phyloP scores from a whole-genome alignment of 2,888 invertebrate genomes.

The Pachliopta kotzebuea region DNA sequence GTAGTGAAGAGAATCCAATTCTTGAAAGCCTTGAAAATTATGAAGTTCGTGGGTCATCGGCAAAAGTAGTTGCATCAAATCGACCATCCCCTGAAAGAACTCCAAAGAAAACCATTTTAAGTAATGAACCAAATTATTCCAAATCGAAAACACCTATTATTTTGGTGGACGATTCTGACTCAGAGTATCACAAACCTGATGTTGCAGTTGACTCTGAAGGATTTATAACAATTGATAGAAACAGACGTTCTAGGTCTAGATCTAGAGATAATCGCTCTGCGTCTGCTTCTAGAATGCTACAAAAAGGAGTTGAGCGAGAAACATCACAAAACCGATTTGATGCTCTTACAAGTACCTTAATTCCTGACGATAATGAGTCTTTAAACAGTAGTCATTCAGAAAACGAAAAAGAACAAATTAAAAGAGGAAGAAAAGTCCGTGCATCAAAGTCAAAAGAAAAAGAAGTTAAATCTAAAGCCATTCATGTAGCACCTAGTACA shows the following conservation, averaged over 20 bases:
- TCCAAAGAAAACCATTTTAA: slow-evolving; percentile 40
- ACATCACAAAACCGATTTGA: slow-evolving; percentile 63
- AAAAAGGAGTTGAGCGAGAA: slow-evolving; percentile 47
- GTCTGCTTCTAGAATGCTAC: slow-evolving; percentile 45
- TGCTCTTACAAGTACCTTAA: slow-evolving; percentile 51
- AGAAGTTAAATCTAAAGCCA: slow-evolving; percentile 48
- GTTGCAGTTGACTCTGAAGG: slow-evolving; percentile 64
- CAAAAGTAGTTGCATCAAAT: slow-evolving; percentile 64
- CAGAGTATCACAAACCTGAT: slow-evolving; percentile 47
- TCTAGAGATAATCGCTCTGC: slow-evolving; percentile 68
- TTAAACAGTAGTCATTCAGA: slow-evolving; percentile 39
- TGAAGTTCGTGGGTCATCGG: slow-evolving; percentile 57
- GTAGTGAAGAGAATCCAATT: slow-evolving; percentile 33
- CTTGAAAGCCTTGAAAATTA: slow-evolving; percentile 23
- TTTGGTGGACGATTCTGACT: slow-evolving; percentile 59
- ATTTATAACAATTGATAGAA: slow-evolving; percentile 72
- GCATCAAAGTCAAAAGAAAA: slow-evolving; percentile 67
- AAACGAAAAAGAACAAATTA: slow-evolving; percentile 43
- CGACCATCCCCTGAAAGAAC: slow-evolving; percentile 56
- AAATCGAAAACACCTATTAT: slow-evolving; percentile 54
- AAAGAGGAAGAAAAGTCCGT: slow-evolving; percentile 53
- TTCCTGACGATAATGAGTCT: slow-evolving; percentile 45
- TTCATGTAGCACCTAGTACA: slow-evolving; percentile 40
- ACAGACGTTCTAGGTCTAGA: slow-evolving; percentile 75
- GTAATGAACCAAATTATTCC: slow-evolving; percentile 33